Evolutionary conservation across 2,797 vertebrate species (phyloP), one percentile per base, ranked within the genome.

Genomic region (Diglossa cyanea): DNA sequence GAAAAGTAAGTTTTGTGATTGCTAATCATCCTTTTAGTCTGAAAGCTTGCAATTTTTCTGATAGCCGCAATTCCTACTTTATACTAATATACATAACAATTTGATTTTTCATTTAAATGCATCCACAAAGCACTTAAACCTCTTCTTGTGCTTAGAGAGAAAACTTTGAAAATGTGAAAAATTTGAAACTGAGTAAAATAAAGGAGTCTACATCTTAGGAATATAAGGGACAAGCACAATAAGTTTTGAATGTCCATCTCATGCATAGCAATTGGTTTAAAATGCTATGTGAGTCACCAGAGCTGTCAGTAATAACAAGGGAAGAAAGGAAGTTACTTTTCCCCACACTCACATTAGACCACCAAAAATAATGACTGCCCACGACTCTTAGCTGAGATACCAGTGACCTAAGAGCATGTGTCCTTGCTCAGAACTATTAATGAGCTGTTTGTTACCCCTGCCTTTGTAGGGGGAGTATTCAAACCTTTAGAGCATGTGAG

Each of bases 391-490:
- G 37, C 74, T 66, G 90, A 95, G 92, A 75, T 87, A 88, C 53
- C 51, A 48, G 62, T 75, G 93, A 62, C 44, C 93, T 74, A 30
- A 83, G 72, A 90, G 88, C 15, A 0, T 80, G 21, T 92, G 81
- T 95, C 84, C 84, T 94, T 92, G 61, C 72, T 77, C 5, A 25
- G 92, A 68, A 75, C 88, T 94, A 78, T 92, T 96, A 89, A 88
- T 88, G 89, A 93, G 78, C 86, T 96, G 84, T 93, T 94, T 93
- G 91, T 95, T 95, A 48, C 47, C 26, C 26, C 37, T 91, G 81
- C 78, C 37, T 10, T 86, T 62, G 65, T 14, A 55, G 86, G 50
- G 57, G n/a, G 57, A 60, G 74, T 80, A 84, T 76, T 85, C 57
- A 17, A 85, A 87, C 82, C 66, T 84, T 94, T 93, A 79, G 68